Conservation (phyloP, 2,797 vertebrate species). For the Lepus oiostolus region DNA sequence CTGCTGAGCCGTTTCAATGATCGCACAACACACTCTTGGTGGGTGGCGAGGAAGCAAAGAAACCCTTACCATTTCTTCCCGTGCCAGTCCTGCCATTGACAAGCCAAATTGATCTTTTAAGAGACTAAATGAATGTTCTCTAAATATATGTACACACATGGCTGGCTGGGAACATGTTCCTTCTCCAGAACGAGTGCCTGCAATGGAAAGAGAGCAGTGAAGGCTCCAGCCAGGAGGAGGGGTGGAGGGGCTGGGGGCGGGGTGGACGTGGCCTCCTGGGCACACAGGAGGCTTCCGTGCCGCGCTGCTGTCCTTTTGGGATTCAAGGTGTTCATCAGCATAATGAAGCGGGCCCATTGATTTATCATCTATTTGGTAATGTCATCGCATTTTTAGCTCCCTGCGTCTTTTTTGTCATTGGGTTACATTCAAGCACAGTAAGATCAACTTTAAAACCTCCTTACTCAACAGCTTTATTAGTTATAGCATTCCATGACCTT, state of each 20-base stretch:
- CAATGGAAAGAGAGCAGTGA: conserved; percentile 73
- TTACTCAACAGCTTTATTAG: conserved; percentile 93
- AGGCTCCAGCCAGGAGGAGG: neutral
- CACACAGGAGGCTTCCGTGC: neutral
- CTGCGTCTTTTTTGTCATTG: conserved; percentile 89
- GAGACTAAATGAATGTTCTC: conserved; percentile 83
- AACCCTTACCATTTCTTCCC: conserved; percentile 55
- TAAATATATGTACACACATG: conserved; percentile 67
- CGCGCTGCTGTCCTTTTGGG: conserved; percentile 82
- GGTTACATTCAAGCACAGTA: conserved; percentile 89
- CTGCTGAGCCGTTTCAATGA: conserved; percentile 51
- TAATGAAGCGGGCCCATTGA: conserved; percentile 87
- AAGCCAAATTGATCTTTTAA: conserved; percentile 83
- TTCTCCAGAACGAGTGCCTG: conserved; percentile 68
- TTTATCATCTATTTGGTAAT: conserved; percentile 88
- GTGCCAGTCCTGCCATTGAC: conserved; percentile 81
- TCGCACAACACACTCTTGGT: conserved; percentile 60
- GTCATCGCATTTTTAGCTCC: conserved; percentile 89
- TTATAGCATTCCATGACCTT: conserved; percentile 90
- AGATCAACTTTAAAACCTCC: conserved; percentile 91
- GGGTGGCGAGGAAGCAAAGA: conserved; percentile 70
- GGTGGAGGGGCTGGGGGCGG: neutral
- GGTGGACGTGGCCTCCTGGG: neutral
- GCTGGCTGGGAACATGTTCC: conserved; percentile 61
- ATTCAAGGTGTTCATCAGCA: conserved; percentile 87